A percentile compares a stretch with the other conserved stretches of the same genome.
Evolutionary conservation across 2,888 invertebrate genomes (phyloP).

Genomic region (Exephanes ischioxanthus): DNA sequence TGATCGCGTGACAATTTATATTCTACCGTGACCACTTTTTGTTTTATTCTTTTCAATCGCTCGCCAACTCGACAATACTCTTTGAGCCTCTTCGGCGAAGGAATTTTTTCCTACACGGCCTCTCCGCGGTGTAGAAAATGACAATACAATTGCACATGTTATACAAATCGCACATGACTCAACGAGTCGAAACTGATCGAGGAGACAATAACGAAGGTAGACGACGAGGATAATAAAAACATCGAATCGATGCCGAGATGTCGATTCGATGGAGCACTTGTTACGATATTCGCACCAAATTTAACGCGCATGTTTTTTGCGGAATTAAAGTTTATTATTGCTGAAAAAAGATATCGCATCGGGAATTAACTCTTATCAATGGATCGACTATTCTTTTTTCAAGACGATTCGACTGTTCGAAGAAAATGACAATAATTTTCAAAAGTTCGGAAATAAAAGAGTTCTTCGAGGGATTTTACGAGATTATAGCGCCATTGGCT

Average conservation of each 20-base stretch:
- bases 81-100: constrained; percentile 53
- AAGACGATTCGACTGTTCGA: constrained; percentile 18
- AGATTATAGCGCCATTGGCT: constrained; percentile 76
- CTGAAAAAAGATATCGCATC: background rate
- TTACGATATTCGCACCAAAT: constrained; percentile 61
- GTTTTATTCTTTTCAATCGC: constrained; percentile 22
- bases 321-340: constrained; percentile 14
- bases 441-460: constrained; percentile 30
- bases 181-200: constrained; percentile 50
- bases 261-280: constrained; percentile 60
- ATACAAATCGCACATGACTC: constrained; percentile 67
- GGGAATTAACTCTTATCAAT: constrained; percentile 10
- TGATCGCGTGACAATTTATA: constrained; percentile 16
- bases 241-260: constrained; percentile 43
- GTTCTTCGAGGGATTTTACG: background rate
- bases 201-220: constrained; percentile 55
- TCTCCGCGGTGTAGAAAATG: constrained; percentile 15
- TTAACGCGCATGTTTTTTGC: constrained; percentile 42
- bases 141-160: constrained; percentile 70
- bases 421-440: constrained; percentile 59
- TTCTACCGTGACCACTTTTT: constrained; percentile 14
- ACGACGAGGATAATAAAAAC: constrained; percentile 30
- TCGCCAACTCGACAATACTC: constrained; percentile 48
- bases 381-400: too few species aligned
- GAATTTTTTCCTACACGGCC: constrained; percentile 48